Evolutionary conservation across 2,888 invertebrate genomes (phyloP).

Genomic region (Leptopilina drosophilae): DNA sequence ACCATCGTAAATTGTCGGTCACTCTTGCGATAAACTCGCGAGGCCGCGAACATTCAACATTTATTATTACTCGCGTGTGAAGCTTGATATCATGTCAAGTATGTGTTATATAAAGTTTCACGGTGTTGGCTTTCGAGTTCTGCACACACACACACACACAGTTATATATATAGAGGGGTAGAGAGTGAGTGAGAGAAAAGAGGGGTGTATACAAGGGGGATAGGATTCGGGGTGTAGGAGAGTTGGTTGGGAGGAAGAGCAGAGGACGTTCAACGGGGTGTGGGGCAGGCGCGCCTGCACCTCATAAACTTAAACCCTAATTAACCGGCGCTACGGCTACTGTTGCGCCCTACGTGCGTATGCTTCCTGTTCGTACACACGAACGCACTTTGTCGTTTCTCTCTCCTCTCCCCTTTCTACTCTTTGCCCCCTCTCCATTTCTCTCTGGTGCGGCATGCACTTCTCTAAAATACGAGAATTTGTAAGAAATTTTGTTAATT

Average conservation of each 20-base stretch:
- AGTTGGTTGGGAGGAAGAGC: constrained; percentile 51
- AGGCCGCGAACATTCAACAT: constrained; percentile 64
- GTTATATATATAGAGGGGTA: too few relatives aligned
- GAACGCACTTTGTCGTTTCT: constrained; percentile 70
- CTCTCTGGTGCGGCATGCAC: constrained; percentile 32
- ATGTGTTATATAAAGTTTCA: constrained; percentile 46
- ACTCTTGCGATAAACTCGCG: constrained; percentile 61
- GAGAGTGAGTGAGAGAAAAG: background rate
- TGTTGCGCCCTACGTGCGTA: constrained; percentile 75
- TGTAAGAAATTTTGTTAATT: too few relatives aligned
- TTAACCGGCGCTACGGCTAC: constrained; percentile 77
- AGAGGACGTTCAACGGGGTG: constrained; percentile 45
- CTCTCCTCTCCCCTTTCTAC: constrained; percentile 50
- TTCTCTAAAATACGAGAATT: background rate
- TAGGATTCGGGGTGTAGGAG: constrained; percentile 49
- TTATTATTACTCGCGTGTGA: constrained; percentile 69
- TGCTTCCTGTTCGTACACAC: constrained; percentile 71
- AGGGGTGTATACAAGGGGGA: constrained; percentile 64
- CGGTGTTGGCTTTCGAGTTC: constrained; percentile 61
- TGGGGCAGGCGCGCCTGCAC: constrained; percentile 75
- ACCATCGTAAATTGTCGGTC: constrained; percentile 58
- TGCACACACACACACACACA: too few relatives aligned
- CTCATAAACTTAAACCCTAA: constrained; percentile 78
- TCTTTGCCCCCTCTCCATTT: constrained; percentile 43
- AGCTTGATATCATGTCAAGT: constrained; percentile 65